Conservation (phyloP, 1,140 invertebrate genomes). For the Elysia chlorotica region DNA sequence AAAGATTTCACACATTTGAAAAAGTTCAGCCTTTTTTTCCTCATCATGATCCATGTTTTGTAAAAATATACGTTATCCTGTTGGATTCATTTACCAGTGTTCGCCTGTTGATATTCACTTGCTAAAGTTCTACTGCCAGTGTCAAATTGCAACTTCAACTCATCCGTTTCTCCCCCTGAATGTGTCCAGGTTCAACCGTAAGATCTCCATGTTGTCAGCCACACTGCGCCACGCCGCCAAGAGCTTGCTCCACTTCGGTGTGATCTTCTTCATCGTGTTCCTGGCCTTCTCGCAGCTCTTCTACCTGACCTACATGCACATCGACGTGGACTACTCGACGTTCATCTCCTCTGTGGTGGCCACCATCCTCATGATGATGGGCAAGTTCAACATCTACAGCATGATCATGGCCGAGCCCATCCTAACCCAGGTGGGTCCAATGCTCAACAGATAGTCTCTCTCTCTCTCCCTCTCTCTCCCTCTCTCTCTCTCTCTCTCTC, state of each 20-base stretch:
- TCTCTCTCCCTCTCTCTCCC: neutral
- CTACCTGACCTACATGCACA: constrained; percentile 63
- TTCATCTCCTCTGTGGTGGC: constrained; percentile 64
- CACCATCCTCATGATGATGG: constrained; percentile 66
- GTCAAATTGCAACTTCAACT: too few species aligned
- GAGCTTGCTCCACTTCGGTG: constrained; percentile 57
- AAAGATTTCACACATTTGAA: too few species aligned
- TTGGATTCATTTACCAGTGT: too few species aligned
- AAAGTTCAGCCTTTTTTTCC: too few species aligned
- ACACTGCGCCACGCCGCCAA: constrained; percentile 54
- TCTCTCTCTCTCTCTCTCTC: neutral
- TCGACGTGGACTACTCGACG: constrained; percentile 63
- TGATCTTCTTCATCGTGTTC: constrained; percentile 62
- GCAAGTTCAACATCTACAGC: constrained; percentile 66
- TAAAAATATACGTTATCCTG: too few species aligned
- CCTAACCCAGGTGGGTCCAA: constrained; percentile 52
- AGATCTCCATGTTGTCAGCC: constrained; percentile 61
- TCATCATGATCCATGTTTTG: too few species aligned
- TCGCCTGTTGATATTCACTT: too few species aligned
- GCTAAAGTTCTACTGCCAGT: too few species aligned
- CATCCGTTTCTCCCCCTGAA: too few species aligned
- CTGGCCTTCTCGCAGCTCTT: constrained; percentile 63
- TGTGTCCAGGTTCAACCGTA: constrained; percentile 63
- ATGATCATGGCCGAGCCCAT: constrained; percentile 61
- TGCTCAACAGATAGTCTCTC: neutral